Base-by-base conservation (phyloP, 2,113 vertebrate genomes). In the Paramormyrops kingsleyae region DNA sequence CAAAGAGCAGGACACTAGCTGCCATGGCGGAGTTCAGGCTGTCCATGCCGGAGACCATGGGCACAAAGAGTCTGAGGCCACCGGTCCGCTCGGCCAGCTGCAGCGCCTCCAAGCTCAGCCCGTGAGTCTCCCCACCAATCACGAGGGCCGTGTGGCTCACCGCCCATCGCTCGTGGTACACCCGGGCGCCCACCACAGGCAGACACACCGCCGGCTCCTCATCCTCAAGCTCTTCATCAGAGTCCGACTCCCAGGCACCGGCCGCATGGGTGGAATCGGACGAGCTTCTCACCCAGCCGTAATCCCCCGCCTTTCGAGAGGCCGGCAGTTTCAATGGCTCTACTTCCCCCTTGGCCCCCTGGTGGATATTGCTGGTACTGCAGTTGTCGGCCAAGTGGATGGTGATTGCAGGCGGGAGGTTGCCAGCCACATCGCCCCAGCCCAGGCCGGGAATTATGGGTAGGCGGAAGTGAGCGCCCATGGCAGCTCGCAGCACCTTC, bases 381-480 rank as follows among this genome's bases (percentile, higher is more conserved):
- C 44, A 87, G 94, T 94, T 96, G 93, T 98, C 98, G 0, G 97
- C 98, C 91, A 98, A 95, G 0, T 96, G 96, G 62, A 99, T 96
- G 1, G 90, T 95, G 77, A 92, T 88, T 0, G 91, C 50, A 0
- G 92, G 90, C 0, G 96, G 94, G 21, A 99, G 95, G 90, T 95
- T 92, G 42, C 52, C 90, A 19, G 96, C 94, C n/a, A 99, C 27
- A 0, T 94, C 92, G 0, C 95, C 93, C 99, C 99, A 99, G 56
- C 94, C 94, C 92, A 99, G 91, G 56, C 53, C 95, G 83, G 94
- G 53, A 5, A 97, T 0, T 56, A 99, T 91, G 46, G 98, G 98
- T 44, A 99, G 92, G 46, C 96, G 97, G 94, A 99, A 99, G 90
- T 99, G 99, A 3, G 98, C 98, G 0, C 99, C 98, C 98, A 99